These are phyloP conservation scores for Dryobota labecula DNA, from an alignment of 2,888 invertebrate species.

Conservation along the genomic window DNA sequence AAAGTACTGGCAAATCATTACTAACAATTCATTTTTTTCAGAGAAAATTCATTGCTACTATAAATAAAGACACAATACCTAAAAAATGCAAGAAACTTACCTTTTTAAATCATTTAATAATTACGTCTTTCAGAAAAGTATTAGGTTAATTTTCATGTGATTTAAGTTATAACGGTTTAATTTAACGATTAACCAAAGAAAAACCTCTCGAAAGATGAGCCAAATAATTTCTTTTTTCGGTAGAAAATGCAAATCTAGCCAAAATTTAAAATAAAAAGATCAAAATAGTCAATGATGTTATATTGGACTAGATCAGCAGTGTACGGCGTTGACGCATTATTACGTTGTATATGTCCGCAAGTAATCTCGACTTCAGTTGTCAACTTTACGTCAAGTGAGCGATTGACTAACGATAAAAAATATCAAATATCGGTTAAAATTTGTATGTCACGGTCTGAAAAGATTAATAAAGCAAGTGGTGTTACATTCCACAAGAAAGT, in stretches of 20 bases:
- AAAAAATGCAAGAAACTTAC: neutral
- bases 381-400: too few species aligned
- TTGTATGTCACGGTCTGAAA: too few species aligned
- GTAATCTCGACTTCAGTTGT: too few species aligned
- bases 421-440: too few species aligned
- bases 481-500: too few species aligned
- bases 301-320: too few species aligned
- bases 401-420: too few species aligned
- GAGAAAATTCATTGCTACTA: neutral
- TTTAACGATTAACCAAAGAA: neutral
- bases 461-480: too few species aligned
- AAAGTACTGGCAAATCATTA: neutral
- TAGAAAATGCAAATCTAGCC: neutral
- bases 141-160: neutral
- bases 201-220: neutral
- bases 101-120: neutral
- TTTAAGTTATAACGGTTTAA: neutral
- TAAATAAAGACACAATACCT: neutral
- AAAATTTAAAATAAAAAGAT: too few species aligned
- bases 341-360: too few species aligned
- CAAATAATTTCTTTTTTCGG: neutral
- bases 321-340: too few species aligned
- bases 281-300: too few species aligned
- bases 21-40: neutral
- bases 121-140: neutral